Base-by-base conservation (phyloP, 2,797 vertebrate species). In the Gallinago solitaria region DNA sequence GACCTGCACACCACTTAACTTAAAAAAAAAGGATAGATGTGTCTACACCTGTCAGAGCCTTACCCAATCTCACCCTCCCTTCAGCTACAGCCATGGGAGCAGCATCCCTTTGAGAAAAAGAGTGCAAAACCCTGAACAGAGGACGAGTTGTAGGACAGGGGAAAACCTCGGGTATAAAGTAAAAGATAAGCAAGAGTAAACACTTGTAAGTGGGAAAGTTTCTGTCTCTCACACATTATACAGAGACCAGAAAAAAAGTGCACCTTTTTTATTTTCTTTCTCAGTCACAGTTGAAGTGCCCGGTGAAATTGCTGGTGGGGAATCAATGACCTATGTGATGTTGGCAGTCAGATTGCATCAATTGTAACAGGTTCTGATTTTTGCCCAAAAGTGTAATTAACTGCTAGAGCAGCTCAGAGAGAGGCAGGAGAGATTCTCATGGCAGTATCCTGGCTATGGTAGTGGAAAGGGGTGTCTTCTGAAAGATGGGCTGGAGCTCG, bases 281-380 rank as follows among this genome's bases (percentile, higher is more conserved):
- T 59, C 56, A 39, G 17, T 12, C 57, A 12, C 43, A 41, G 50
- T 10, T 61, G 57, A 67, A 81, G 45, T 2, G 1, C 43, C 51
- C 60, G 70, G 68, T 92, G 60, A 83, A 92, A 63, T 47, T 41
- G 27, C 83, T 94, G 77, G 56, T 87, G 37, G 50, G 64, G 39
- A 92, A 84, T 89, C 88, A 61, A 77, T 83, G 81, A 30, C 51
- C 32, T 78, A 8, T 87, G 78, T 87, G 83, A 57, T 85, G 78
- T 3, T 80, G 69, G 70, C 61, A 90, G 83, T 59, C 75, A 92
- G 90, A 93, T 32, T 54, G 18, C 78, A 85, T 95, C 0, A 56
- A 92, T 41, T 4, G 0, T 63, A 71, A 68, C 18, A 24, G 78
- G 53, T 47, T 47, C 13, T 18, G 57, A 32, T 83, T 93, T 94